Conservation (phyloP, 2,113 vertebrate species). For the Brachionichthys hirsutus region DNA sequence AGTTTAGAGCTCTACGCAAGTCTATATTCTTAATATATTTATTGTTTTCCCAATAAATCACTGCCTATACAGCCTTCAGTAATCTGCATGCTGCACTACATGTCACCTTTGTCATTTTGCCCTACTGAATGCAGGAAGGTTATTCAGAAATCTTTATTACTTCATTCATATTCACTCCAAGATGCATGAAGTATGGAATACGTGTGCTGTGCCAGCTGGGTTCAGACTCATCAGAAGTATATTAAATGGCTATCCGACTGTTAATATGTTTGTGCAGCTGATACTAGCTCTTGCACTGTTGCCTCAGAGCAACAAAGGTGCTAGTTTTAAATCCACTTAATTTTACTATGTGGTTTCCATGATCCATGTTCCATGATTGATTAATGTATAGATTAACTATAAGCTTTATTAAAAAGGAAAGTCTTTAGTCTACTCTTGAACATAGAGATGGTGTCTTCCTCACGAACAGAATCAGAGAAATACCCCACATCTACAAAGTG, state of each 20-base stretch:
- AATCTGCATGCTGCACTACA: conserved; percentile 5
- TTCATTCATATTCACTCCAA: background rate
- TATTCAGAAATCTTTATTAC: conserved; percentile 24
- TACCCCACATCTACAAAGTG: background rate
- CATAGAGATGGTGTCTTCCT: too few species aligned
- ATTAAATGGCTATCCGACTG: background rate
- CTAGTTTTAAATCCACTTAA: too few species aligned
- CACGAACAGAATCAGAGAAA: too few species aligned
- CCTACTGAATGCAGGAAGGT: conserved; percentile 1
- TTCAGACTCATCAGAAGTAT: conserved; percentile 12
- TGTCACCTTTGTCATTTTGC: conserved; percentile 6
- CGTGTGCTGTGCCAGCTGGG: background rate
- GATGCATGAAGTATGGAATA: background rate
- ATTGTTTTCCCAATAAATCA: conserved; percentile 35
- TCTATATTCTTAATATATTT: conserved; percentile 33
- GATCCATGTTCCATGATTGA: too few species aligned
- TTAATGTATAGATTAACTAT: too few species aligned
- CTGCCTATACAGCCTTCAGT: conserved; percentile 12
- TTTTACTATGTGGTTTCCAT: too few species aligned
- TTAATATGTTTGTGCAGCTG: too few species aligned
- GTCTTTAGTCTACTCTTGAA: too few species aligned
- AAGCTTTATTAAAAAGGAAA: too few species aligned
- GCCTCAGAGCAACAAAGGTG: too few species aligned
- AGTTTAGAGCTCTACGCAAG: conserved; percentile 26
- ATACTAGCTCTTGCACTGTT: too few species aligned